Conservation (phyloP, 2,797 vertebrate genomes). For the Spea hammondii region DNA sequence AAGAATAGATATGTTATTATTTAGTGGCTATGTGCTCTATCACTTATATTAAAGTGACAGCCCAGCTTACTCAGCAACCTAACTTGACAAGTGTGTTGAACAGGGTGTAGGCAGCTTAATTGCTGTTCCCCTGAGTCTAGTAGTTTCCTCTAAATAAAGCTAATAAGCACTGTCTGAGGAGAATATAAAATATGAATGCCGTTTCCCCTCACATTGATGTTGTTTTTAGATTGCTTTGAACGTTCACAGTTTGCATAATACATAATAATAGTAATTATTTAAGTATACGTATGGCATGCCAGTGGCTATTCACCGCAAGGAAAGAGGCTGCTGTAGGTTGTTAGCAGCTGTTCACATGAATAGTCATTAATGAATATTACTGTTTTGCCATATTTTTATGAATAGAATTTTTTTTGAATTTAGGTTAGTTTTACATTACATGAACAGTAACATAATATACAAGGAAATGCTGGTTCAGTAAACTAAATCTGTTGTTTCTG, state of each 20-base stretch:
- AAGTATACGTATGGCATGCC: background rate
- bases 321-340: background rate
- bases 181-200: constrained; percentile 19
- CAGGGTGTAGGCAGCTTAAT: constrained; percentile 40
- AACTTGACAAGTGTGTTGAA: constrained; percentile 36
- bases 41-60: constrained; percentile 44
- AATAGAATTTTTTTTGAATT: background rate
- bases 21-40: constrained; percentile 29
- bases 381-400: background rate
- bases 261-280: background rate
- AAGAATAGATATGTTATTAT: constrained; percentile 18
- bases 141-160: constrained; percentile 40
- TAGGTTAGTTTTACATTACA: background rate
- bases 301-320: background rate
- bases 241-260: background rate
- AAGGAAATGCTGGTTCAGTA: background rate
- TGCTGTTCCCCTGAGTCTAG: constrained; percentile 38
- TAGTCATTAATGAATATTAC: background rate
- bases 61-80: constrained; percentile 31
- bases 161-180: constrained; percentile 38
- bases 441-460: too few relatives aligned
- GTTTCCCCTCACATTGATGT: constrained; percentile 4
- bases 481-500: background rate
- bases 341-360: background rate
- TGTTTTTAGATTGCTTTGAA: constrained; percentile 12